Percentiles rank a stretch among this genome's conserved stretches.
Evolutionary conservation across 2,113 vertebrate genomes (phyloP).

Genomic region (Oenanthe melanoleuca): DNA sequence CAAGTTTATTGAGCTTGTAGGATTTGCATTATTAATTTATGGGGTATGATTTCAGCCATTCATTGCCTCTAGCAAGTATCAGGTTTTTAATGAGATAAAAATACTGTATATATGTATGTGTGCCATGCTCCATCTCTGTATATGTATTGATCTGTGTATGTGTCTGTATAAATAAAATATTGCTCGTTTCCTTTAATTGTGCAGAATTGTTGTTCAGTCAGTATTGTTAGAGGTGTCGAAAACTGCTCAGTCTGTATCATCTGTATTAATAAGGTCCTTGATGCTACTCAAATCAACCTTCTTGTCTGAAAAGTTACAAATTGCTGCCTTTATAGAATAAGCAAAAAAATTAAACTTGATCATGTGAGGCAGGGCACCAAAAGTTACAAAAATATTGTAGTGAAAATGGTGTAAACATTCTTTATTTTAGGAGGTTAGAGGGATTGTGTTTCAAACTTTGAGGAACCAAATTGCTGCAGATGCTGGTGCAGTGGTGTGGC

Average conservation of each 20-base stretch:
- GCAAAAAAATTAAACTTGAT: not conserved
- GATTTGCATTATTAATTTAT: not conserved
- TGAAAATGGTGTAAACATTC: not conserved
- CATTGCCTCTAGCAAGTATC: not conserved
- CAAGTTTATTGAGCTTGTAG: not conserved
- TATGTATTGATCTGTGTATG: not conserved
- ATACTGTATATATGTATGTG: rapidly evolving
- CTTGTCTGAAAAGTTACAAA: not conserved
- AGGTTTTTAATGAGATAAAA: not conserved
- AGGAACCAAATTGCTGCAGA: not conserved
- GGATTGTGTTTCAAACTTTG: not conserved
- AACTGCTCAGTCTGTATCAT: not conserved
- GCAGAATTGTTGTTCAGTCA: not conserved
- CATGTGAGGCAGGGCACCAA: too few species aligned
- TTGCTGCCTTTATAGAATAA: not conserved
- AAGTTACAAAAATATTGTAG: not conserved
- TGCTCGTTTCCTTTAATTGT: not conserved
- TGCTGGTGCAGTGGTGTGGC: not conserved
- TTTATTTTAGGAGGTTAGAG: not conserved
- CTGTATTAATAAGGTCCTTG: not conserved
- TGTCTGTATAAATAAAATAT: not conserved
- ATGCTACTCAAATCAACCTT: not conserved
- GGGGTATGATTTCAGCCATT: not conserved
- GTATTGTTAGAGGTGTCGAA: not conserved
- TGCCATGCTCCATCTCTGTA: not conserved